These are phyloP conservation scores for Willowsia nigromaculata DNA, from an alignment of 2,888 invertebrate species.

Conservation along the genomic window DNA sequence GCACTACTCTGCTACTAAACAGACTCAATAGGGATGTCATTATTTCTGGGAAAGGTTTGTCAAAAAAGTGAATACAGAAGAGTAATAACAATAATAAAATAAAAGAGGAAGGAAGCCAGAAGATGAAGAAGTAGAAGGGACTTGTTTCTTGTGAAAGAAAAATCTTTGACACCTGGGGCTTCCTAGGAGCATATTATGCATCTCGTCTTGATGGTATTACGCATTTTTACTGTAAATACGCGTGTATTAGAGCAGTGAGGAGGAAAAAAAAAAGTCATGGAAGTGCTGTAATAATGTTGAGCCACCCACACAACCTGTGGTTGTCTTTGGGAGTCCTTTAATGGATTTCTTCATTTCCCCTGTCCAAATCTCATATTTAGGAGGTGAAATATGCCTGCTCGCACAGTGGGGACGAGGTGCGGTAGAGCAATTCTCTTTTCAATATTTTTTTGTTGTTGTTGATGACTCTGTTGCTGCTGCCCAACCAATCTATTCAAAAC, in stretches of 20 bases:
- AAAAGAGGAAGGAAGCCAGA: constrained; percentile 62
- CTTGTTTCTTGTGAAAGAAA: constrained; percentile 59
- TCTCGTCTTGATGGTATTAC: background rate
- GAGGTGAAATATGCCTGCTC: constrained; percentile 75
- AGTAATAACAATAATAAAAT: constrained; percentile 60
- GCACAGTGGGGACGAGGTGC: constrained; percentile 73
- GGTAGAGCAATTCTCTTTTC: constrained; percentile 63
- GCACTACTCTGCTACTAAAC: background rate
- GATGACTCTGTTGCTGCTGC: constrained; percentile 47
- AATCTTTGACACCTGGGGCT: constrained; percentile 74
- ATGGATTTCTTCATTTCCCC: constrained; percentile 76
- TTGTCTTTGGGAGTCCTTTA: constrained; percentile 76
- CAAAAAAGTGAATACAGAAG: constrained; percentile 54
- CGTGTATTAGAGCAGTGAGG: background rate
- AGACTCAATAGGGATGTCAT: constrained; percentile 58
- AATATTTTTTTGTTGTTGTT: constrained; percentile 26
- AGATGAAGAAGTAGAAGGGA: constrained; percentile 30
- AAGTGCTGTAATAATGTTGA: background rate
- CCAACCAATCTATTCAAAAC: constrained; percentile 64
- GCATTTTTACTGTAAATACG: constrained; percentile 20
- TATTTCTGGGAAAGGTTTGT: constrained; percentile 73
- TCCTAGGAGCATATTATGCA: background rate
- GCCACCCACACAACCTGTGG: constrained; percentile 74
- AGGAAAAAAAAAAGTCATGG: background rate
- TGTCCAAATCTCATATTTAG: constrained; percentile 76